Evolutionary conservation across 2,888 invertebrate genomes (phyloP).

Genomic region (Nomada fabriciana): DNA sequence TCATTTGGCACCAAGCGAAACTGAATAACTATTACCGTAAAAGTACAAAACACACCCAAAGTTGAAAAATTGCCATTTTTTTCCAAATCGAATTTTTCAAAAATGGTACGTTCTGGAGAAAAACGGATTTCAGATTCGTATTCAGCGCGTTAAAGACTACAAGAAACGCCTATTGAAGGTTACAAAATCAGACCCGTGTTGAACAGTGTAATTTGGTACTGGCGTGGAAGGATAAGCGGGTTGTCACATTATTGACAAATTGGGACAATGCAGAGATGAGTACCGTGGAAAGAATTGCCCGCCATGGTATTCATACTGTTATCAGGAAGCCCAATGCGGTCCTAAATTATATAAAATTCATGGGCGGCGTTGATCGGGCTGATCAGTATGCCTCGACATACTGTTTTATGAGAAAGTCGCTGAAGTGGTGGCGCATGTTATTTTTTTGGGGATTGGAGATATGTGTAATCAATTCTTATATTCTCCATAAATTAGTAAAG

Average conservation of each 20-base stretch:
- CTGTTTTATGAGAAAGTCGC: not conserved
- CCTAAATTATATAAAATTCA: not conserved
- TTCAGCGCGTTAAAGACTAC: too few relatives aligned
- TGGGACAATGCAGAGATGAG: slow-evolving; percentile 5
- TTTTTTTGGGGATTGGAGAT: not conserved
- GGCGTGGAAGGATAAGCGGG: too few relatives aligned
- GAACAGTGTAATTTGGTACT: not conserved
- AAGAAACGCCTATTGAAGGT: too few relatives aligned
- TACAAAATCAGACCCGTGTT: too few relatives aligned
- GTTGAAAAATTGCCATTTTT: too few relatives aligned
- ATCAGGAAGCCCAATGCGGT: too few relatives aligned
- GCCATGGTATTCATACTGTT: not conserved
- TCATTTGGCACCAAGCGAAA: too few relatives aligned
- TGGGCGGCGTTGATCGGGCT: not conserved
- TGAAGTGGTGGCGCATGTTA: slow-evolving; percentile 6
- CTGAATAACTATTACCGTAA: too few relatives aligned
- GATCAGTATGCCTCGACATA: slow-evolving; percentile 3
- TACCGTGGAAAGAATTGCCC: slow-evolving; percentile 6
- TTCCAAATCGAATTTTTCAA: too few relatives aligned
- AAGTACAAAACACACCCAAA: too few relatives aligned
- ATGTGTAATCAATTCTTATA: not conserved
- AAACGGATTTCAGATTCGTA: too few relatives aligned
- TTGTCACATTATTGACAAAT: not conserved
- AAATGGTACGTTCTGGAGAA: too few relatives aligned
- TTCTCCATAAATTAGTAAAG: not conserved